Evolutionary conservation across 1,140 invertebrate species (phyloP), one percentile per base, ranked within the genome.

Genomic region (Dendroctonus valens): DNA sequence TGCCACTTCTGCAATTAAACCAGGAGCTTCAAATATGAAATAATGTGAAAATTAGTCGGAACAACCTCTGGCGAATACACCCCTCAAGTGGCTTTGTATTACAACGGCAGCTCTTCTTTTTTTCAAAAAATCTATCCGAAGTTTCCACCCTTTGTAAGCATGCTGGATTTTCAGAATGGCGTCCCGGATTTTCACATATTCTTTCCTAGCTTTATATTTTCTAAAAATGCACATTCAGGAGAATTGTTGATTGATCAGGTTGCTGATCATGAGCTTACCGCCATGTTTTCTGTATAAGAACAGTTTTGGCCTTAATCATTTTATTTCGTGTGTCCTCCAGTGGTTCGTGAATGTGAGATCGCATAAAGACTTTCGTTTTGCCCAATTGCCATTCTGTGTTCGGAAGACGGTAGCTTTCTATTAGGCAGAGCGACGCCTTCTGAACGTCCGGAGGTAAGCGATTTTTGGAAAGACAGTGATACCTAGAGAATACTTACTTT

Each of bases 311-410:
- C 44, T 83, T 84, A 14, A 94, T 79, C 39, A 94, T 82, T 46
- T 84, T 80, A 65, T 87, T 88, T 62, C 92, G 79, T 5, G 81
- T 81, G 64, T 95, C 92, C 78, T 97, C 95, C 0, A 98, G 80
- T 0, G 92, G 91, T 73, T 95, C 91, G 78, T 96, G 91, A 14
- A 93, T 90, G 55, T 86, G 87, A 52, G 86, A 89, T 55, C 93
- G 82, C 67, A 98, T 83, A 78, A 98, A 95, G 48, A 98, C 89
- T 81, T 95, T 96, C 2, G 87, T 89, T 78, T 90, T 91, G 6
- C 95, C 95, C 59, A 96, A 88, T 80, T 97, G 93, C 93, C 93
- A 97, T 77, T 97, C 89, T 8, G 83, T 88, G 6, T 80, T 78
- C 0, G 86, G 82, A n/a, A 92, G 79, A 41, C 85, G 80, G 51